Evolutionary conservation across 1,140 invertebrate species (phyloP).

Genomic region (Palaemon carinicauda): DNA sequence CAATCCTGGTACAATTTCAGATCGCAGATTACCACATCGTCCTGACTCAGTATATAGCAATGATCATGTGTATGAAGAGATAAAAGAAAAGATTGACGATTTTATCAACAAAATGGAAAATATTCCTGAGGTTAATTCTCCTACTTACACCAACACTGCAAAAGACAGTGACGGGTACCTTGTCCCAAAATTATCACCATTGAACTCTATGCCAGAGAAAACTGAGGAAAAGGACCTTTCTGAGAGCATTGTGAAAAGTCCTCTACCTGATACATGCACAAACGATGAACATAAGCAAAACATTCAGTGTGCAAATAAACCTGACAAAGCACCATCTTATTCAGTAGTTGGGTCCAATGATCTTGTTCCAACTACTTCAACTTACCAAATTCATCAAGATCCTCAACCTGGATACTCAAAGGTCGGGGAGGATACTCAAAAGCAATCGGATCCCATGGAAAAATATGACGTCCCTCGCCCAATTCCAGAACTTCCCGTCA

Average conservation of each 20-base stretch:
- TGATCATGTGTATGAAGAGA: conserved; percentile 44
- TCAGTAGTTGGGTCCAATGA: conserved; percentile 20
- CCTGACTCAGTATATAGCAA: conserved; percentile 13
- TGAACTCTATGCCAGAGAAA: too few species aligned
- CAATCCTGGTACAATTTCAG: background rate
- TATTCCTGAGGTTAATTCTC: conserved; percentile 15
- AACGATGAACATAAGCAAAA: background rate
- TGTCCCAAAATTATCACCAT: conserved; percentile 22
- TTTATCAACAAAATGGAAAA: conserved; percentile 15
- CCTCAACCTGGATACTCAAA: conserved; percentile 35
- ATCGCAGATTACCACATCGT: background rate
- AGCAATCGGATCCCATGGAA: background rate
- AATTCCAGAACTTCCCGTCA: background rate
- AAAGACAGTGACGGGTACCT: conserved; percentile 37
- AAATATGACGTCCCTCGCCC: conserved; percentile 19
- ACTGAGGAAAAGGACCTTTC: too few species aligned
- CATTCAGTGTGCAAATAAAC: background rate
- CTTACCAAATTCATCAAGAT: background rate
- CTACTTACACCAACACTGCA: conserved; percentile 31
- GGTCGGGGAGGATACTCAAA: background rate
- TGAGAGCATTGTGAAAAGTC: too few species aligned
- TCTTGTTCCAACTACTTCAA: conserved; percentile 18
- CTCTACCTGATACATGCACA: background rate
- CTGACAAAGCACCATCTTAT: background rate
- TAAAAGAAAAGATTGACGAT: conserved; percentile 41